phyloP scores from a whole-genome alignment of 2,113 vertebrate genomes.

The Galbula dea region DNA sequence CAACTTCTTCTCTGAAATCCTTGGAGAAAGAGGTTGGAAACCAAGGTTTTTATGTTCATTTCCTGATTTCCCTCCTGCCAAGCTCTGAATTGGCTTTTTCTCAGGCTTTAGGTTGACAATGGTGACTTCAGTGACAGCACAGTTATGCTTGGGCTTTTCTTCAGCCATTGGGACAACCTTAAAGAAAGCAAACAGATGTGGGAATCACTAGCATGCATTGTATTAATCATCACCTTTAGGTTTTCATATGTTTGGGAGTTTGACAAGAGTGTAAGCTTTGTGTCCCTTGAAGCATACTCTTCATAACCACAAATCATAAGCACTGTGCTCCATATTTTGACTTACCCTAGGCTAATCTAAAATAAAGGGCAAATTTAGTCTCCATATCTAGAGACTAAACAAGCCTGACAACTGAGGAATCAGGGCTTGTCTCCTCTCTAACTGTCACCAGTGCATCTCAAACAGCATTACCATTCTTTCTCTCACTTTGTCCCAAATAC shows the following conservation, averaged over 20 bases:
- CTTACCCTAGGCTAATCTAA: neutral
- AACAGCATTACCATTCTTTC: neutral
- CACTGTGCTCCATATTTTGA: neutral
- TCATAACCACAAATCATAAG: neutral
- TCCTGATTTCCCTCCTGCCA: neutral
- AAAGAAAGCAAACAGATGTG: neutral
- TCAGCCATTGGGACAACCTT: conserved; percentile 16
- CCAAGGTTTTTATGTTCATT: neutral
- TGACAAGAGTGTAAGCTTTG: neutral
- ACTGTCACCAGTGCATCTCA: neutral
- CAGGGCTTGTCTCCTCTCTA: neutral
- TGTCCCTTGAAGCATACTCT: neutral
- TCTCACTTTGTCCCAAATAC: neutral
- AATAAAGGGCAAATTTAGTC: neutral
- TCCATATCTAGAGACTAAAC: neutral
- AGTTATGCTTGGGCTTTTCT: conserved; percentile 66
- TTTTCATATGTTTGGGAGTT: neutral
- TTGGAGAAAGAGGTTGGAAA: conserved; percentile 34
- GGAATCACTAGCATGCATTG: neutral
- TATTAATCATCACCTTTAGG: neutral
- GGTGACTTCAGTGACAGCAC: conserved; percentile 64
- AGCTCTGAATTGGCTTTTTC: conserved; percentile 18
- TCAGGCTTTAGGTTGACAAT: conserved; percentile 63
- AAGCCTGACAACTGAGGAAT: neutral
- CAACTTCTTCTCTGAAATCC: conserved; percentile 15